A percentile compares a stretch with the other conserved stretches of the same genome.
Evolutionary conservation across 2,888 invertebrate species (phyloP).

Genomic region (Apeira syringaria): DNA sequence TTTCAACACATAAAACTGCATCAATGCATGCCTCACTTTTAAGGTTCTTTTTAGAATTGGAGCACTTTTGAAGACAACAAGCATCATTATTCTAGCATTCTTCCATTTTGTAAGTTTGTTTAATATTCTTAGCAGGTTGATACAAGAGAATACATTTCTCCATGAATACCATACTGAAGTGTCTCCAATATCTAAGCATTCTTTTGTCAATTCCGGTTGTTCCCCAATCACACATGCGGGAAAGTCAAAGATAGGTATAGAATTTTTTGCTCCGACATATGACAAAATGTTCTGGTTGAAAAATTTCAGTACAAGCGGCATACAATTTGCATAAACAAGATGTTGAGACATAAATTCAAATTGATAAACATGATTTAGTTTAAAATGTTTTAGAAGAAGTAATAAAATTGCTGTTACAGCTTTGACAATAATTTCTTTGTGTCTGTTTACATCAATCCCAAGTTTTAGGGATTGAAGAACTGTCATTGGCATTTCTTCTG

Average conservation of each 20-base stretch:
- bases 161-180: constrained; percentile 94
- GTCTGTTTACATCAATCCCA: constrained; percentile 98
- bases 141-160: constrained; percentile 99
- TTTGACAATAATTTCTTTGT: constrained; percentile 99
- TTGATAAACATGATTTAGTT: constrained; percentile 98
- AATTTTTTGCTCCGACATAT: constrained; percentile 97
- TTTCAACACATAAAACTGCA: constrained; percentile 99
- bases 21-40: constrained; percentile 97
- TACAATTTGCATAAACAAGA: constrained; percentile 99
- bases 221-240: constrained; percentile 98
- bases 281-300: constrained; percentile 98
- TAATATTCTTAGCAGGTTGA: constrained; percentile 96
- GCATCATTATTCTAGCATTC: constrained; percentile 99
- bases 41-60: constrained; percentile 98
- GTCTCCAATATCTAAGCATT: constrained; percentile 94
- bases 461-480: constrained; percentile 97
- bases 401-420: constrained; percentile 95
- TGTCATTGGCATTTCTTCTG: constrained; percentile 98
- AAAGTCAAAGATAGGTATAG: constrained; percentile 96
- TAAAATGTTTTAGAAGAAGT: constrained; percentile 97
- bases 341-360: constrained; percentile 99
- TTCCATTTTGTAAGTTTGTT: constrained; percentile 99
- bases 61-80: constrained; percentile 99
- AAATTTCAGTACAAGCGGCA: constrained; percentile 98
- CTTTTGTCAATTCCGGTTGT: constrained; percentile 95